Evolutionary conservation across 2,113 vertebrate species (phyloP), one percentile per base, ranked within the genome.

Genomic region (Mormyrus lacerda): DNA sequence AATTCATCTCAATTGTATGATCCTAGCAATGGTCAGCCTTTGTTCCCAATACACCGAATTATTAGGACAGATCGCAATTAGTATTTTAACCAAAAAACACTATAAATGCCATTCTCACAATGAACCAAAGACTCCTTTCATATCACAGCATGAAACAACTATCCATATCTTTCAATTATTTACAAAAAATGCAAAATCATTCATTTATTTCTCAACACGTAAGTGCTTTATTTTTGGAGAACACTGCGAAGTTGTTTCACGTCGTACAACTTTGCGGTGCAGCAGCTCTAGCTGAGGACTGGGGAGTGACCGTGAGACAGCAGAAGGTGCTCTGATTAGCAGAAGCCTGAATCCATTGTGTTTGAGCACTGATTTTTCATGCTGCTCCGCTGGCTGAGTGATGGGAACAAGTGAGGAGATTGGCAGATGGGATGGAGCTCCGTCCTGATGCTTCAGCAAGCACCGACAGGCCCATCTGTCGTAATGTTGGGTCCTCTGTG

Each of bases 391-490:
- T 86, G 55, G 55, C 83, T 89, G 55, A 87, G 84, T 87, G 88
- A 45, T 15, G 88, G 15, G 27, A 88, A 85, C 91, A 91, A 90
- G 92, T 92, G 92, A 90, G 89, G 91, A 91, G 79, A 9, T 87
- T 88, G 92, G 93, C 95, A 96, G 95, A 96, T 95, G 95, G 95
- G 92, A 91, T 90, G 87, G 88, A 92, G 92, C 91, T 93, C 92
- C 90, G 90, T 90, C 65, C 89, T 90, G 85, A 90, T 79, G 84
- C 85, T 17, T 90, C 61, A 90, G 85, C 58, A 79, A 27, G 61
- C 65, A 90, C 27, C 48, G 61, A 87, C 89, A 61, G 55, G 88
- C 90, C 95, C 95, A 95, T 95, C 94, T 95, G 94, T 94, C 93
- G 90, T 89, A 89, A 90, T 65, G 73, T 50, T 85, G 86, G 88